Base-by-base conservation (phyloP, 2,888 invertebrate genomes). In the Urechis unicinctus region DNA sequence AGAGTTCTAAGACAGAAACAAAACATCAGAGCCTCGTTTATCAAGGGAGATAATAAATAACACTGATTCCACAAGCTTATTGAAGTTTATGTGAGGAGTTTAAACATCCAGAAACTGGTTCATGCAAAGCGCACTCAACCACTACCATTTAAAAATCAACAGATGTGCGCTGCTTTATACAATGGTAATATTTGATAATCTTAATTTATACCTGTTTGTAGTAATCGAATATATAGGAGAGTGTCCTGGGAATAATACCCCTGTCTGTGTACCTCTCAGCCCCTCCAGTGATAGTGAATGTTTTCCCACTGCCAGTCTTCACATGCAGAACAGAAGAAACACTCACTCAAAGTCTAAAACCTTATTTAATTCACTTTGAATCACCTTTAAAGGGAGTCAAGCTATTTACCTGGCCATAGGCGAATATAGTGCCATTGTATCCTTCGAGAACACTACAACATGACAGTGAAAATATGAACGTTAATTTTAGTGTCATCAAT, bases 391-490 rank as follows among this genome's bases (percentile, higher is more conserved):
- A 6, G 6, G 9, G 21, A 9, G 6, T 13, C 6, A 25, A 26
- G n/a, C 9, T 17, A 44, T 58, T 59, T 66, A 77, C 76, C 73
- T 77, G 78, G 26, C 78, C 78, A 72, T 78, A 78, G 6, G 78
- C 78, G 70, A 78, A 78, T 53, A 78, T 74, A 6, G 78, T 78
- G 28, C 78, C 78, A 74, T 78, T 78, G 64, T 78, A 79, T 22
- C 78, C 78, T 57, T 68, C 60, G 30, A 79, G 59, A 13, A 76
- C 77, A 71, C 78, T 78, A 66, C 59, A 73, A 69, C 44, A 58
- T 36, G 44, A 52, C 50, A 21, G 49, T 13, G 9, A 3, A 26
- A 17, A 55, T 36, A 53, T 36, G 24, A 13, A 46, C 36, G 21
- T 50, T 25, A 6, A 36, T 53, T n/a, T 9, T 41, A 31, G 5